Base-by-base conservation (phyloP, 1,140 invertebrate genomes). In the Drosophila trapezifrons region DNA sequence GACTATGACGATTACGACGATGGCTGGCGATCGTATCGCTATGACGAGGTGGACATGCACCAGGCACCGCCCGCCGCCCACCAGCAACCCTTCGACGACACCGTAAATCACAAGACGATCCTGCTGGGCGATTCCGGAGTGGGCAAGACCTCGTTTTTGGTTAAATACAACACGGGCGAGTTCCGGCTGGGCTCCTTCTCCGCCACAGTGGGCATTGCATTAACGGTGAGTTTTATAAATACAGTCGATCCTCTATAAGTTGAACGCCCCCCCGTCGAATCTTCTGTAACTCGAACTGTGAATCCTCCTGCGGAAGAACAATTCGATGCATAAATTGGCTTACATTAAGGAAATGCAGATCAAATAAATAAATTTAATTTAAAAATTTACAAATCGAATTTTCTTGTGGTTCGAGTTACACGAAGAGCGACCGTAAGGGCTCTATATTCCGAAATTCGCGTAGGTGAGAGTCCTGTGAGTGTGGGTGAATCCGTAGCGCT, bases 151-250 rank as follows among this genome's bases (percentile, higher is more conserved):
- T 98, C 97, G 85, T 97, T 98, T 85, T 93, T 98, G 22, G 98
- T 97, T 93, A 98, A 98, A 90, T 99, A 99, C 91, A 99, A 98
- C 18, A 98, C 99, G 93, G 97, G 96, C 64, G 94, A 95, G 27
- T 99, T 99, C 92, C 96, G 97, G 87, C 94, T 96, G 27, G 96
- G 97, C 92, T 99, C 99, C 92, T 97, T 98, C 67, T 98, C 98
- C 3, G 91, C 91, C 37, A 99, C 98, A 13, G 98, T 99, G 59
- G 98, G 98, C 62, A 99, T 99, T 85, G 98, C 99, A 92, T 98
- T 99, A 51, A 92, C 90, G 89, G 91, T 92, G 63, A 92, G 91
- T 92, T 32, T 12, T 90, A 38, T 7, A 13, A 22, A 9, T 54
- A 38, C 2, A 32, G n/a, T 56, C 1, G 5, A 4, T 9, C 5